phyloP scores from a whole-genome alignment of 2,797 vertebrate genomes.

The Hippoglossus hippoglossus region DNA sequence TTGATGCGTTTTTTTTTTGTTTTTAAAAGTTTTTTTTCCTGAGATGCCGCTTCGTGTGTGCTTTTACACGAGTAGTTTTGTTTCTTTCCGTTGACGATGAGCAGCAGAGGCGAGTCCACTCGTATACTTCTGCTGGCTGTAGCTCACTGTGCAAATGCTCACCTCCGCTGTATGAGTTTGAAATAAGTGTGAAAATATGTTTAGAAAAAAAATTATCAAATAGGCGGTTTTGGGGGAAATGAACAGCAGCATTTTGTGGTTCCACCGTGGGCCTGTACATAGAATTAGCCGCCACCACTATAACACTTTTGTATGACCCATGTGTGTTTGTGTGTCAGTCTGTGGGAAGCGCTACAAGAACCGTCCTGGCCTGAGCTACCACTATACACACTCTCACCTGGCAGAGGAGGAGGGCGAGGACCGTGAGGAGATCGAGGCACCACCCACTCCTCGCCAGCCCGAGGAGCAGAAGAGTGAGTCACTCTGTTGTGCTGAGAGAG shows the following conservation, averaged over 20 bases:
- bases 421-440: conserved; percentile 93
- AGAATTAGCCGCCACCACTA: conserved; percentile 39
- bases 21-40: neutral
- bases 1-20: conserved; percentile 5
- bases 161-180: conserved; percentile 36
- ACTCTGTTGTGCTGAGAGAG: conserved; percentile 64
- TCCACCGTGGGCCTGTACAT: conserved; percentile 44
- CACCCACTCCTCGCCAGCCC: conserved; percentile 90
- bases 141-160: conserved; percentile 46
- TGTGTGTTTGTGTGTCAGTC: conserved; percentile 85
- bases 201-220: neutral
- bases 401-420: conserved; percentile 97
- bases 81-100: no score
- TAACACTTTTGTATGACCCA: conserved; percentile 71
- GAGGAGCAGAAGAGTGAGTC: conserved; percentile 96
- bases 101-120: no score
- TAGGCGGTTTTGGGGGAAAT: conserved; percentile 9
- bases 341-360: conserved; percentile 99
- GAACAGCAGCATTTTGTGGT: conserved; percentile 23
- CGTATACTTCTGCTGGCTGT: conserved; percentile 29
- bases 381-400: conserved; percentile 97
- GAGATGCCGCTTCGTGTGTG: conserved; percentile 35
- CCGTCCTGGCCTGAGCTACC: conserved; percentile 95
- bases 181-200: conserved; percentile 12
- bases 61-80: no score